Conservation (phyloP, 2,888 invertebrate species). For the Linhomoeus sp. region DNA sequence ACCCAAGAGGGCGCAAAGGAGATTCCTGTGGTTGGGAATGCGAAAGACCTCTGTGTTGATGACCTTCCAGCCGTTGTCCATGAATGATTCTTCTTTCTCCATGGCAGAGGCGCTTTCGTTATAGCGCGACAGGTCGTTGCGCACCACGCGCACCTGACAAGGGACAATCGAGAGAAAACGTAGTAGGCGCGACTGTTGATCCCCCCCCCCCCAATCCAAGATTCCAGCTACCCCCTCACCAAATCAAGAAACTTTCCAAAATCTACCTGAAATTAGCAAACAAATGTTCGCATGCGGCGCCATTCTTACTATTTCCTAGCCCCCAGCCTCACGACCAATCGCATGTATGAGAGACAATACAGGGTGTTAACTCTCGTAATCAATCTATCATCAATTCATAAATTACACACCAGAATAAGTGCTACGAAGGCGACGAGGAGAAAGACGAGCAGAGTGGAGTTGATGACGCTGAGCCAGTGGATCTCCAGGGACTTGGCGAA, state of each 20-base stretch:
- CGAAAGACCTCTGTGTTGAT: constrained; percentile 36
- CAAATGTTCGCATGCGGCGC: too few relatives aligned
- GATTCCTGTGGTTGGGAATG: constrained; percentile 30
- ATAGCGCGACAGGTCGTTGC: constrained; percentile 35
- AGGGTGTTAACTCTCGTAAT: too few relatives aligned
- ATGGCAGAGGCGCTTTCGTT: constrained; percentile 32
- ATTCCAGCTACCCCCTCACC: too few relatives aligned
- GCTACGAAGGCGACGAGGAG: constrained; percentile 35
- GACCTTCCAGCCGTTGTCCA: constrained; percentile 37
- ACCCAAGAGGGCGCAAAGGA: constrained; percentile 37
- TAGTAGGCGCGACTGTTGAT: too few relatives aligned
- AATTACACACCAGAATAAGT: constrained; percentile 34
- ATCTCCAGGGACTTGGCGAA: constrained; percentile 36
- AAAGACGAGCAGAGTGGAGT: constrained; percentile 35
- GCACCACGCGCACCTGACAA: constrained; percentile 31
- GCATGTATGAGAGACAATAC: too few relatives aligned
- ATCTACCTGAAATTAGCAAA: too few relatives aligned
- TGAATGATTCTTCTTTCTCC: constrained; percentile 29
- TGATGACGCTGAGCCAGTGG: constrained; percentile 38
- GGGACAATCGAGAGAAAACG: too few relatives aligned
- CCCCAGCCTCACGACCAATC: too few relatives aligned
- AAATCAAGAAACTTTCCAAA: too few relatives aligned
- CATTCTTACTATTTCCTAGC: too few relatives aligned
- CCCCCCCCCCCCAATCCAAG: too few relatives aligned
- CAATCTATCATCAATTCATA: not conserved